Percentiles rank a stretch among this genome's conserved stretches.
phyloP scores from a whole-genome alignment of 2,113 vertebrate genomes.

The Ammospiza nelsoni region DNA sequence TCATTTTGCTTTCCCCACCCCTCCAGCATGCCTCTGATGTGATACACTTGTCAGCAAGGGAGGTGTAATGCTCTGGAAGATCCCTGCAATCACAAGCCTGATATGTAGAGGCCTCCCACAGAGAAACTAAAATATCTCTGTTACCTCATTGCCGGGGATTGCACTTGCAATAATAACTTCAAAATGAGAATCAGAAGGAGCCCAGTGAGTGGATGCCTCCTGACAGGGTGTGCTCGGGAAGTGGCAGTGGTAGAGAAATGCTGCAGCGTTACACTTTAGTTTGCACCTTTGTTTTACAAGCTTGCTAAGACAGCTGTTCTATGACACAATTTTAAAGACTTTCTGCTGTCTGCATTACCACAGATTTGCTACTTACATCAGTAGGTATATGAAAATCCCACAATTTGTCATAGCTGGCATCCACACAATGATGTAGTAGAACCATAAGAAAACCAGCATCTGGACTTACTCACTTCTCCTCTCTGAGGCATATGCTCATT shows the following conservation, averaged over 20 bases:
- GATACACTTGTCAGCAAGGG: not conserved
- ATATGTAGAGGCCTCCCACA: not conserved
- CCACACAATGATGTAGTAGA: not conserved
- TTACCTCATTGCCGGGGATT: not conserved
- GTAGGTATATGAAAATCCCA: not conserved
- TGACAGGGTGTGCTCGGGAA: not conserved
- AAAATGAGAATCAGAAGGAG: not conserved
- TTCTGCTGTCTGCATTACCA: not conserved
- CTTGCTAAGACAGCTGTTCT: not conserved
- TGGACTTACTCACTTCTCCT: not conserved
- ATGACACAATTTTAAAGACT: not conserved
- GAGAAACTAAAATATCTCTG: not conserved
- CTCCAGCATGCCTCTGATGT: not conserved
- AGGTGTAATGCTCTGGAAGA: not conserved
- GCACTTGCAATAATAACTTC: conserved; percentile 11
- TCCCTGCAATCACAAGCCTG: not conserved
- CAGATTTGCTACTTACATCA: not conserved
- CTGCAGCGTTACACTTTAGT: not conserved
- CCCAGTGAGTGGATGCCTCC: not conserved
- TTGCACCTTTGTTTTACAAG: not conserved
- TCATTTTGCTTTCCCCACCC: not conserved
- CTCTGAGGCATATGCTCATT: not conserved
- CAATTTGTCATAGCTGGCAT: not conserved
- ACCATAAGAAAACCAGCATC: not conserved
- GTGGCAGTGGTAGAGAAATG: not conserved